These are phyloP conservation scores for Lichenostomus cassidix DNA, from an alignment of 2,113 vertebrate species.

Conservation along the genomic window DNA sequence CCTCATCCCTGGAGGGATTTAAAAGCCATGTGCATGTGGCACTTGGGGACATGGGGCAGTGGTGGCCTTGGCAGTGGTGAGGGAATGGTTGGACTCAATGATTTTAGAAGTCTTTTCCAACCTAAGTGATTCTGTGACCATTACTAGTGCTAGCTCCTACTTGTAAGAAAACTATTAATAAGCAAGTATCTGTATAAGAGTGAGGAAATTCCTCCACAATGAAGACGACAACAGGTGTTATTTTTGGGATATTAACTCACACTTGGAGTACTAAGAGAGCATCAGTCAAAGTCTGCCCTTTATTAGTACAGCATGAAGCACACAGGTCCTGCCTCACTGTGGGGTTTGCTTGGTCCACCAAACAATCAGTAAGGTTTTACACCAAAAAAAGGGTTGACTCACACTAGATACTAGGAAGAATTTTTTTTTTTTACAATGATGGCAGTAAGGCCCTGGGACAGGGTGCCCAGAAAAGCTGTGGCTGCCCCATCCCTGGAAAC, in stretches of 20 bases:
- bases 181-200: not conserved
- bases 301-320: not conserved
- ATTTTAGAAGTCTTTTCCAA: not conserved
- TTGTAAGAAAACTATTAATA: not conserved
- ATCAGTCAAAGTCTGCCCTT: not conserved
- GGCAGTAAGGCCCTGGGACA: not conserved
- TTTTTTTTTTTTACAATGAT: not conserved
- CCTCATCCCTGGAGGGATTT: not conserved
- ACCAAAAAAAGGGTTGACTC: not conserved
- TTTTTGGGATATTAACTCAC: not conserved
- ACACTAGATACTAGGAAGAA: not conserved
- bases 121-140: not conserved
- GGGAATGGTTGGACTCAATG: not conserved
- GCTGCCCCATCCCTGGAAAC: not conserved
- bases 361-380: not conserved
- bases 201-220: not conserved
- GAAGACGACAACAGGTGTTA: not conserved
- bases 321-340: accelerated
- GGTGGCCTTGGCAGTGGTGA: not conserved
- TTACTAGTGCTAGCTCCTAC: not conserved
- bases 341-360: not conserved
- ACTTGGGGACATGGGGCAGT: not conserved
- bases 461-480: not conserved
- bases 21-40: not conserved
- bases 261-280: not conserved